Evolutionary conservation across 2,888 invertebrate species (phyloP), one percentile per base, ranked within the genome.

Genomic region (Caenorhabditis zanzibari): DNA sequence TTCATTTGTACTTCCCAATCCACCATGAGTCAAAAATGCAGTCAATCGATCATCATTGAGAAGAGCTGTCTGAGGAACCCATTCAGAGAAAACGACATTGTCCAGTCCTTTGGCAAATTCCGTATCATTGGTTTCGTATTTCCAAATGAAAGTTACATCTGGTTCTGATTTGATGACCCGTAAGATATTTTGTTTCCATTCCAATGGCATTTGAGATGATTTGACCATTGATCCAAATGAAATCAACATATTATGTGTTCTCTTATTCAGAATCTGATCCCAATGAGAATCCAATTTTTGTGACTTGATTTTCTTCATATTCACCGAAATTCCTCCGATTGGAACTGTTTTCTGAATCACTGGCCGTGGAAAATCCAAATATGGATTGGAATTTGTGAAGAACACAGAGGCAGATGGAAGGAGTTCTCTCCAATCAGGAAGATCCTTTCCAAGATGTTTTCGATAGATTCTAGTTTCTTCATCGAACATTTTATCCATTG

Each of bases 381-480:
- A 84, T 38, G 86, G 86, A 69, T 82, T 86, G 4, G 84, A 81
- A 52, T 86, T 86, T 22, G 79, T 73, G 73, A 86, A 83, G 68
- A 74, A 75, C 28, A 81, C 47, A 2, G 82, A 79, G 2, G 84
- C 77, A 24, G 75, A 59, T 12, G 80, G 63, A 4, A 83, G 56
- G 4, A 85, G 68, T 41, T 85, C 82, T 79, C 72, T 22, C 81
- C 81, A 81, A 16, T 73, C 61, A 0, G 69, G 61, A 56, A 64
- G 12, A 6, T 75, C 71, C 9, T 54, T 12, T 38, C 71, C 75
- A 19, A 75, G 56, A 22, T 81, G n/a, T 7, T 63, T 26, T 14
- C 41, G 41, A 28, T 71, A 63, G 12, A 69, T 64, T 38, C 28
- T 26, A 1, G 63, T 63, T 56, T 75, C 75, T n/a, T 28, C 9